A percentile compares a stretch with the other conserved stretches of the same genome.
Evolutionary conservation across 2,888 invertebrate species (phyloP).

Genomic region (Tetranychus truncatus): DNA sequence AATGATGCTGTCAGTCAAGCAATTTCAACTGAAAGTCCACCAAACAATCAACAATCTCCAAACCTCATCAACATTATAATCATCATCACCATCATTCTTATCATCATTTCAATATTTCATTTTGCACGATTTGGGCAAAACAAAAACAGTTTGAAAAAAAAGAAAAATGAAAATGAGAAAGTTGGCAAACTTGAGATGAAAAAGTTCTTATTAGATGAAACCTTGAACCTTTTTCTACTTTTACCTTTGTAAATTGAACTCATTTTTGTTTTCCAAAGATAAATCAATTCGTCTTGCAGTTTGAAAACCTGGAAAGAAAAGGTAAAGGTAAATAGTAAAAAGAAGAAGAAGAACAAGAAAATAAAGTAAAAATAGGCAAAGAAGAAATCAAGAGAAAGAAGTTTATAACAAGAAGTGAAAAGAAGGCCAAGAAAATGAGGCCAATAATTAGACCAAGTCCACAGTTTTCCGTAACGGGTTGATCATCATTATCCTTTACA

Average conservation of each 20-base stretch:
- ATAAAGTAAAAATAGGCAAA: background rate
- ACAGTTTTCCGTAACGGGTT: background rate
- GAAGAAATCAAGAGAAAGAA: background rate
- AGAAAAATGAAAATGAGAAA: background rate
- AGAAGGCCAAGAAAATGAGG: background rate
- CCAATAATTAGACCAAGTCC: constrained; percentile 1
- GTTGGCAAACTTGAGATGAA: background rate
- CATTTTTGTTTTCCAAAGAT: background rate
- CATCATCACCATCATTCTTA: background rate
- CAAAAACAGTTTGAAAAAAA: background rate
- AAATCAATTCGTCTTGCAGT: background rate
- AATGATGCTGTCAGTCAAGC: background rate
- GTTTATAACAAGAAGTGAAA: background rate
- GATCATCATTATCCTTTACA: background rate
- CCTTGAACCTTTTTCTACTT: background rate
- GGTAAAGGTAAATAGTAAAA: background rate
- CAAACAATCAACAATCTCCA: background rate
- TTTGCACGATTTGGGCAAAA: background rate
- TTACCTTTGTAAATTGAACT: background rate
- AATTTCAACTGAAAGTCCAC: background rate
- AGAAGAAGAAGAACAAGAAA: background rate
- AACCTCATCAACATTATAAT: constrained; percentile 1
- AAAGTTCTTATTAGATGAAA: background rate
- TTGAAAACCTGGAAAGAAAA: background rate
- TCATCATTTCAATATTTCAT: background rate